These are phyloP conservation scores for Thamnophis sirtalis DNA, from an alignment of 2,113 vertebrate species.

Conservation along the genomic window DNA sequence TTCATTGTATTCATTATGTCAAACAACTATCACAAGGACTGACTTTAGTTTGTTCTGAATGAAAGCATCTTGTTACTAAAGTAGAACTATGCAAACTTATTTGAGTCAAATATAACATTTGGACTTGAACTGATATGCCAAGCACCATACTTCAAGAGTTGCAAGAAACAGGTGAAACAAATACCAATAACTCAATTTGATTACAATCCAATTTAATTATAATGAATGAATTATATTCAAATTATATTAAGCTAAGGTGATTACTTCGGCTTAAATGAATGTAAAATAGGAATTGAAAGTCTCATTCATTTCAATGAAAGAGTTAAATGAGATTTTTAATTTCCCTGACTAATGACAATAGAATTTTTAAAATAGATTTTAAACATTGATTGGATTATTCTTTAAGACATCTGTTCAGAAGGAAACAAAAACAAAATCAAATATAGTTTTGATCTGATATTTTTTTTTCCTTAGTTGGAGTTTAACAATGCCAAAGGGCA, in stretches of 20 bases:
- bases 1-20: neutral
- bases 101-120: neutral
- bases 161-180: neutral
- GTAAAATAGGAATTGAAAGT: neutral
- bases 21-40: neutral
- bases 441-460: neutral
- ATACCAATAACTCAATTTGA: neutral
- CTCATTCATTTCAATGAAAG: neutral
- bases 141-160: neutral
- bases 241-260: neutral
- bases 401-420: neutral
- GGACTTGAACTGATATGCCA: neutral
- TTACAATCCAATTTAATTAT: neutral
- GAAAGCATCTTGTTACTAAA: neutral
- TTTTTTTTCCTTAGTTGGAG: conserved; percentile 25
- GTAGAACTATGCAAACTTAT: neutral
- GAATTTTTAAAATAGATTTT: neutral
- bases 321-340: neutral
- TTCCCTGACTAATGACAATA: neutral
- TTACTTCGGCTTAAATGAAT: neutral
- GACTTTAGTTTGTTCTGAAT: neutral
- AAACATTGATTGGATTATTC: neutral
- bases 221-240: neutral
- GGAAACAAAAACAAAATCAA: neutral
- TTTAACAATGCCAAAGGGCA: conserved; percentile 36